Base-by-base conservation (phyloP, 2,888 invertebrate species). In the Acleris laterana region DNA sequence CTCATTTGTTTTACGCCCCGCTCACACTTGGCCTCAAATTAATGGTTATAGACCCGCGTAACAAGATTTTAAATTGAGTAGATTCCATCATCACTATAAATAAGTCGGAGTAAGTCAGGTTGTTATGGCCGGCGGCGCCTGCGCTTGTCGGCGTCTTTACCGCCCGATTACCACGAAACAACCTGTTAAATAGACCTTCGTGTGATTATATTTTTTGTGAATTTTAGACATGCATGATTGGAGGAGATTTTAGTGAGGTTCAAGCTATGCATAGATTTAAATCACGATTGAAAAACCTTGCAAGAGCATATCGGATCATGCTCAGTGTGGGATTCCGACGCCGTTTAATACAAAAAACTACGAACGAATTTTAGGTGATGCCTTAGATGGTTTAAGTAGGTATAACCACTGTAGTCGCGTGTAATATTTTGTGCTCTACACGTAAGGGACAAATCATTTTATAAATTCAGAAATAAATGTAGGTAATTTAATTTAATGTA, bases 61-160 rank as follows among this genome's bases (percentile, higher is more conserved):
- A 52, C 63, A 57, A 52, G 57, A 63, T 63, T 57, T 63, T 51
- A 51, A 63, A 63, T 58, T 58, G 58, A 52, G 51, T 46, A 52
- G 58, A 63, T 58, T 63, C 51, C 51, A 58, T 63, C 63, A 63
- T 63, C 63, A 52, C 63, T 63, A 63, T 57, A 57, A 63, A 63
- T 63, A 63, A 58, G 44, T 25, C 51, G 20, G 52, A 46, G 57
- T 46, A 17, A 46, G 46, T 55, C 20, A n/a, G 44, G 44, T n/a
- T 16, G 46, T 46, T 19, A 22, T 25, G 20, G 57, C 57, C 57
- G 57, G n/a, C 57, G 57, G 57, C 57, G 57, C 57, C 57, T 57
- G 57, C 57, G 57, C 57, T 25, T 57, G 57, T 57, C 57, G 44
- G 57, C 57, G 57, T 28, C 57, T 57, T 44, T 57, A 22, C 57